Base-by-base conservation (phyloP, 2,113 vertebrate genomes). In the Orycteropus afer region DNA sequence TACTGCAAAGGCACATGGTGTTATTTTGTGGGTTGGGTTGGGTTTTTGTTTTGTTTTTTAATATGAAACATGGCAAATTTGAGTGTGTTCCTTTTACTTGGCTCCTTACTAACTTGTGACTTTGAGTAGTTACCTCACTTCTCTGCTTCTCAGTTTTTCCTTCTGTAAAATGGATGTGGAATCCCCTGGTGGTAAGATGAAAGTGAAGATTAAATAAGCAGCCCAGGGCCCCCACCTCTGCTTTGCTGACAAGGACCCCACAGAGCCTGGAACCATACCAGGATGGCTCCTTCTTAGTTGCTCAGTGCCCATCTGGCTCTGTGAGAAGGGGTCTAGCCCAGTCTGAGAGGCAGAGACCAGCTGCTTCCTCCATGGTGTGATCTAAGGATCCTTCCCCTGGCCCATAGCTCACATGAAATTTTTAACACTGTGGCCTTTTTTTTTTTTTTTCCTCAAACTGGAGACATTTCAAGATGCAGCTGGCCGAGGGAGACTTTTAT, bases 401-500 rank as follows among this genome's bases (percentile, higher is more conserved):
- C 84, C 90, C 53, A 51, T n/a, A 80, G 51, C 69, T 85, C 34
- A 8, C 69, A 27, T 49, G 76, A 82, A n/a, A 82, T 83, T 91
- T 89, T 88, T 17, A 92, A 51, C 40, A 73, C 67, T 42, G 76
- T 88, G 45, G 73, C 32, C 51, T 88, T 86, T 78, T 76, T 71
- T 45, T 40, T 23, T 42, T 45, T 40, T 1, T 40, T 12, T 29
- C 73, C 86, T 79, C 77, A 18, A 92, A 45, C 82, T 63, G 23
- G 34, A 74, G 85, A 59, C 81, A 65, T 18, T 40, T 90, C 40
- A 93, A 47, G 80, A 83, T 55, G 42, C 83, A 51, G 23, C 40
- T 83, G 61, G 14, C 69, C 51, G 1, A 1, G 14, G 29, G 49
- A 88, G 51, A 69, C 53, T 37, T 77, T 61, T 22, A 4, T 77